Conservation (phyloP, 2,888 invertebrate genomes). For the Brassicogethes aeneus region DNA sequence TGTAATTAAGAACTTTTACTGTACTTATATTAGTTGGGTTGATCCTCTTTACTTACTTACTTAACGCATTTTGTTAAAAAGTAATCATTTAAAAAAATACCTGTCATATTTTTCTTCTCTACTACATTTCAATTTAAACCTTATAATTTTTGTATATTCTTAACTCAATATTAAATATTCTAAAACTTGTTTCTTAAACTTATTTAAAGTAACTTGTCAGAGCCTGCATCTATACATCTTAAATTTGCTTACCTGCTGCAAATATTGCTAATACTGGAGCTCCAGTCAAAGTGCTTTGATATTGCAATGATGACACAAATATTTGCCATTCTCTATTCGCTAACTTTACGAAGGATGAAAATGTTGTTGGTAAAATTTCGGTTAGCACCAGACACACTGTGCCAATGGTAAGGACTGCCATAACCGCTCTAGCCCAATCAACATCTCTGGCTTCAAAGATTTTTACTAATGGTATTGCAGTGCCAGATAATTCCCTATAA, state of each 20-base stretch:
- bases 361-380: slow-evolving; percentile 50
- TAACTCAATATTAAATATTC: no score
- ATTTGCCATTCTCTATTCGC: slow-evolving; percentile 56
- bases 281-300: slow-evolving; percentile 51
- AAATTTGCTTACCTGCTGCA: slow-evolving; percentile 43
- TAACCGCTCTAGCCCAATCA: slow-evolving; percentile 51
- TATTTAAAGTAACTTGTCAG: no score
- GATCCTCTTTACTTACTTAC: no score
- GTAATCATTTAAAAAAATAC: no score
- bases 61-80: no score
- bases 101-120: no score
- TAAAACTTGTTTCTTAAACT: no score
- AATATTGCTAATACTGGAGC: slow-evolving; percentile 56
- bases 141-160: no score
- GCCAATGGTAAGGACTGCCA: slow-evolving; percentile 51
- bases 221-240: slow-evolving; percentile 2
- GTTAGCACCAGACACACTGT: slow-evolving; percentile 53
- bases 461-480: slow-evolving; percentile 50
- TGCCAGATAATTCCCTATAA: slow-evolving; percentile 47
- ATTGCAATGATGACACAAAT: slow-evolving; percentile 51
- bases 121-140: no score
- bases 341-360: slow-evolving; percentile 46
- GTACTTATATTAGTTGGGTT: no score
- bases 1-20: no score
- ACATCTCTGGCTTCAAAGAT: slow-evolving; percentile 51